Evolutionary conservation across 2,113 vertebrate genomes (phyloP).

Genomic region (Calyptomena viridis): DNA sequence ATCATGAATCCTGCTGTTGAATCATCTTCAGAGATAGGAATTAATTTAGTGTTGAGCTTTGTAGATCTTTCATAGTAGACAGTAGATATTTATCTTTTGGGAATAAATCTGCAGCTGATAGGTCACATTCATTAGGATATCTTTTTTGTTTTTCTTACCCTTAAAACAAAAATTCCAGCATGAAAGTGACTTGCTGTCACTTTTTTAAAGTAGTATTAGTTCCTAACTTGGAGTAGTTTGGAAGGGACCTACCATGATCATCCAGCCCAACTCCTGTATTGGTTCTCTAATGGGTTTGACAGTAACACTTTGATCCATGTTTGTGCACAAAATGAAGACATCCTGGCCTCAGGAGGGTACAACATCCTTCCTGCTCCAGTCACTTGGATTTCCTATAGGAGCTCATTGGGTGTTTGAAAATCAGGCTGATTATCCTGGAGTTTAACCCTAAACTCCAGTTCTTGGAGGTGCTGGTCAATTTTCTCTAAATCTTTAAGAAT

Average conservation of each 20-base stretch:
- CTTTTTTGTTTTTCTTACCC: background rate
- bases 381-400: background rate
- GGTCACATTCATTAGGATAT: background rate
- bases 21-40: background rate
- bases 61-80: background rate
- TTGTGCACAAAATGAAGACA: background rate
- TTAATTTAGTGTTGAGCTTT: background rate
- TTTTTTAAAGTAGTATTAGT: background rate
- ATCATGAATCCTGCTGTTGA: background rate
- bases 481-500: background rate
- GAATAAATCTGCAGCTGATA: background rate
- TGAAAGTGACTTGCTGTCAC: background rate
- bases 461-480: background rate
- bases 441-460: background rate
- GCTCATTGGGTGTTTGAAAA: background rate
- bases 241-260: background rate
- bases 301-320: background rate
- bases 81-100: background rate
- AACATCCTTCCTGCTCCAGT: background rate
- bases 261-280: background rate
- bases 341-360: background rate
- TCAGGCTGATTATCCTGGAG: background rate
- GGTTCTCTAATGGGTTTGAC: background rate
- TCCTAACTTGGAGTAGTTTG: background rate
- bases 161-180: background rate